Evolutionary conservation across 1,140 invertebrate genomes (phyloP), one percentile per base, ranked within the genome.

Genomic region (Sarcophaga bullata): DNA sequence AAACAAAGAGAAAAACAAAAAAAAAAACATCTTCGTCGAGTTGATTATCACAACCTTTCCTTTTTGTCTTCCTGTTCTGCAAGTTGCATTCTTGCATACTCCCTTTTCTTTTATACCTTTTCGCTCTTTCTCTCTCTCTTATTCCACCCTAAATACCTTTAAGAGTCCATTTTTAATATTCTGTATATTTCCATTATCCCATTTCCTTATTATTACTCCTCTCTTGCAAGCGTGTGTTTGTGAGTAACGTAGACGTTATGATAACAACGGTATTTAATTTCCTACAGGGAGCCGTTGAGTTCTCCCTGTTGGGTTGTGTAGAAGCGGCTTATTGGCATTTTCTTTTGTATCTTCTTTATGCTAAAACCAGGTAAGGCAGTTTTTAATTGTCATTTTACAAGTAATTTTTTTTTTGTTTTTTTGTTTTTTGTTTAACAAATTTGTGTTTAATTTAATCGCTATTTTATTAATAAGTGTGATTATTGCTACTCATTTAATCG

Each of bases 301-400:
- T 90, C 85, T 90, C 87, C 52, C 80, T 89, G 84, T 85, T 90
- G n/a, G 88, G 88, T 19, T 86, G 86, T 84, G 86, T 89, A 72
- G 88, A 90, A 85, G 87, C 86, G 78, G 86, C 87, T 84, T 90
- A 81, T 85, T 88, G 72, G 87, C 86, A 73, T 37, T 84, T 89
- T 48, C 85, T 90, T 84, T 83, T 89, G 17, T 90, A 89, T 83
- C 89, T 87, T 80, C 84, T 90, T 80, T 90, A 87, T 83, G 86
- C 88, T 50, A 90, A 88, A 83, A 90, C 88, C 81, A 89, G 88
- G 88, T 89, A 84, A 86, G 49, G 49, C n/a, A 37, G 68, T 25
- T 52, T 81, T 81, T 73, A 81, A 73, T 37, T 73, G 62, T 49
- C 86, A 76, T 50, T n/a, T n/a, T 58, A 15, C 54, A n/a, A 15